Conservation (phyloP, 2,113 vertebrate species). For the Chauna torquata region DNA sequence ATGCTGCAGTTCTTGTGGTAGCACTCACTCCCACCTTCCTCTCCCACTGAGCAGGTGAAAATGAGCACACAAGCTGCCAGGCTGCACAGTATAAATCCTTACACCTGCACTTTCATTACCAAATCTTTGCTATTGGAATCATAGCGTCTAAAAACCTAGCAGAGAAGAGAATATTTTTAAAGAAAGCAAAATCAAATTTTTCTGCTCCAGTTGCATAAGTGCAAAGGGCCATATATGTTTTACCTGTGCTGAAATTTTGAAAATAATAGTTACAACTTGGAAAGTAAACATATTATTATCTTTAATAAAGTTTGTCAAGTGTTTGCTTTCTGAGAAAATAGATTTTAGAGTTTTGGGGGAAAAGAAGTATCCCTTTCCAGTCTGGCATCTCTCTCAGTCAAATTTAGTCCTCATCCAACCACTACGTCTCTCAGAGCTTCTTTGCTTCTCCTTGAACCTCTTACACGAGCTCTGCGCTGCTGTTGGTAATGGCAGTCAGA, state of each 20-base stretch:
- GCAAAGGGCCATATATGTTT: neutral
- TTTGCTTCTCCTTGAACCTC: neutral
- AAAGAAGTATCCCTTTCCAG: neutral
- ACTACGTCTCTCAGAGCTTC: neutral
- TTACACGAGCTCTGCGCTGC: neutral
- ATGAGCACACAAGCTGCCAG: constrained; percentile 30
- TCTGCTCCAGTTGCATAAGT: neutral
- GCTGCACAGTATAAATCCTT: neutral
- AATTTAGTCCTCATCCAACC: neutral
- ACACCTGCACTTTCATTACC: neutral
- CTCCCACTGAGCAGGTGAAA: constrained; percentile 53
- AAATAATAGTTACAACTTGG: neutral
- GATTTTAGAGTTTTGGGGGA: neutral
- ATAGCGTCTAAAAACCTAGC: neutral
- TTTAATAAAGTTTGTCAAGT: neutral
- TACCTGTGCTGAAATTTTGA: neutral
- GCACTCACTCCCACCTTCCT: neutral
- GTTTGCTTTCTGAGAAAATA: neutral
- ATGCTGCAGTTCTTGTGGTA: neutral
- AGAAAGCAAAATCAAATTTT: neutral
- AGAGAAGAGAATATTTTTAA: neutral
- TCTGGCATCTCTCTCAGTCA: neutral
- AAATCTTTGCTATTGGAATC: neutral
- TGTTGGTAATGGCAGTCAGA: neutral
- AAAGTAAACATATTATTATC: neutral